Conservation (phyloP, 2,797 vertebrate genomes). For the Oreonectes daqikongensis region DNA sequence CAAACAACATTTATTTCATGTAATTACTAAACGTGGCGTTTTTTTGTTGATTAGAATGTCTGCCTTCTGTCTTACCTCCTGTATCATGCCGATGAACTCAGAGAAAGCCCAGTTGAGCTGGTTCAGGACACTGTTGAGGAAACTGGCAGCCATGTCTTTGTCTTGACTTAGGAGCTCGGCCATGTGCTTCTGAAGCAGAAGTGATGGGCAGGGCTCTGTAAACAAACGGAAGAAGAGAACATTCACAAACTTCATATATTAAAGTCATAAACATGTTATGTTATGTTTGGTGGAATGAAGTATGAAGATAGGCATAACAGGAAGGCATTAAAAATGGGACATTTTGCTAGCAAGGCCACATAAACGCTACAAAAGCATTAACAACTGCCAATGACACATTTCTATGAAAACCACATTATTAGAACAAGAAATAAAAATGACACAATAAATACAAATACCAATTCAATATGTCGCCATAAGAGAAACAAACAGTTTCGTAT, state of each 20-base stretch:
- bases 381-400: background rate
- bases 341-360: too few relatives aligned
- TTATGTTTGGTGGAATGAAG: background rate
- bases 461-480: background rate
- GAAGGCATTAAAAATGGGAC: too few relatives aligned
- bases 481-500: background rate
- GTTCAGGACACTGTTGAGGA: constrained; percentile 98
- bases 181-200: constrained; percentile 95
- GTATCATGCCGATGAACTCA: constrained; percentile 99
- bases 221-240: constrained; percentile 55
- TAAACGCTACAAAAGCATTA: background rate
- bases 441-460: background rate
- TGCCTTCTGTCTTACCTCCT: constrained; percentile 88
- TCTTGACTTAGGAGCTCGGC: constrained; percentile 87
- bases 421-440: too few relatives aligned
- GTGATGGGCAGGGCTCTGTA: constrained; percentile 93
- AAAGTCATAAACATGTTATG: background rate
- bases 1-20: too few relatives aligned
- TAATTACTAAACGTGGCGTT: too few relatives aligned
- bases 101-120: constrained; percentile 99
- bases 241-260: background rate
- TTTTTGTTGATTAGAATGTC: too few relatives aligned
- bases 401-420: too few relatives aligned
- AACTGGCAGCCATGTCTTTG: constrained; percentile 92
- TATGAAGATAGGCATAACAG: background rate